A percentile compares a stretch with the other conserved stretches of the same genome.
These are phyloP conservation scores for Melanotaenia maccullochi DNA, from an alignment of 2,797 vertebrate species.

Conservation along the genomic window DNA sequence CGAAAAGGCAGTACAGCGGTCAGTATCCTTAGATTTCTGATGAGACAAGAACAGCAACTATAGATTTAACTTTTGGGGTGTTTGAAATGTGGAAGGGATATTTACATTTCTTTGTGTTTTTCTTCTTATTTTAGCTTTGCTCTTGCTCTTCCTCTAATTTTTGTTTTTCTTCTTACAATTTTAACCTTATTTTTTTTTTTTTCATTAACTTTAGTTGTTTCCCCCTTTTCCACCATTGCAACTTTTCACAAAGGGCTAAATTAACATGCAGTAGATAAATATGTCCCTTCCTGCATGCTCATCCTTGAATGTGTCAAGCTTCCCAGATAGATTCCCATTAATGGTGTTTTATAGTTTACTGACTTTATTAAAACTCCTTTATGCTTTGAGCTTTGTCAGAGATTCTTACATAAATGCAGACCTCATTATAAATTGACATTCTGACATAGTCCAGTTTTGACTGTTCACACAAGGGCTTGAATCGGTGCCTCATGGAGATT, in stretches of 20 bases:
- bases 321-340: constrained; percentile 30
- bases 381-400: constrained; percentile 52
- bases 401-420: constrained; percentile 51
- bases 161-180: constrained; percentile 45
- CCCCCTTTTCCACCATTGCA: constrained; percentile 48
- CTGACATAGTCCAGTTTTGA: constrained; percentile 65
- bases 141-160: constrained; percentile 43
- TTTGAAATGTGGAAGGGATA: constrained; percentile 59
- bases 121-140: constrained; percentile 58
- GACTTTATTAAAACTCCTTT: constrained; percentile 42
- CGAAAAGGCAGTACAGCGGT: constrained; percentile 99
- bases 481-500: constrained; percentile 59
- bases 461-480: constrained; percentile 68
- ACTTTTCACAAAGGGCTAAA: constrained; percentile 58
- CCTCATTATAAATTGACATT: constrained; percentile 44
- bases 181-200: constrained; percentile 66
- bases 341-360: constrained; percentile 36
- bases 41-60: constrained; percentile 80
- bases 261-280: constrained; percentile 40
- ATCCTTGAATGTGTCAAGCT: constrained; percentile 48
- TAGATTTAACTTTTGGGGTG: constrained; percentile 58
- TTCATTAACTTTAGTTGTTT: constrained; percentile 61
- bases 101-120: constrained; percentile 60
- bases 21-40: constrained; percentile 97
- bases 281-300: constrained; percentile 56